Conservation (phyloP, 2,113 vertebrate genomes). For the Petroica traversi region DNA sequence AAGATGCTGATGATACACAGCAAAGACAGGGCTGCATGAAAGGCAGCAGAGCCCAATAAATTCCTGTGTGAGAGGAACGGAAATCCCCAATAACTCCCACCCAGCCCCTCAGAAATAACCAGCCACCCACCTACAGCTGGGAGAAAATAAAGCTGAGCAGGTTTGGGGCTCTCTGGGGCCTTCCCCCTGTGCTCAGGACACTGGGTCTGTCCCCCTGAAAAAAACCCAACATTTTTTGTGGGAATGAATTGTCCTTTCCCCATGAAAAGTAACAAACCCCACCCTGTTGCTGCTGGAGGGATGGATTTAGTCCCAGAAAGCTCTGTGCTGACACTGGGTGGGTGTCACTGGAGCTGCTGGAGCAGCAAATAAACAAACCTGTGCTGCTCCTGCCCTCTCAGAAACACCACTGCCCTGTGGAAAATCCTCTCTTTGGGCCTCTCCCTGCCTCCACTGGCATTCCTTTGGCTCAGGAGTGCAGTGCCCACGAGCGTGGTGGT, state of each 20-base stretch:
- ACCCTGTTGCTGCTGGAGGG: not conserved
- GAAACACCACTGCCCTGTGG: not conserved
- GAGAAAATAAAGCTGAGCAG: not conserved
- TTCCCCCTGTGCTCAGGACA: accelerated
- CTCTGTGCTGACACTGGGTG: not conserved
- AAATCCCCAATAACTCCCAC: not conserved
- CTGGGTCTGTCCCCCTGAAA: not conserved
- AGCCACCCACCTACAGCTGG: not conserved
- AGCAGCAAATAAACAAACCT: not conserved
- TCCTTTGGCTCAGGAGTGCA: not conserved
- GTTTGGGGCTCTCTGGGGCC: not conserved
- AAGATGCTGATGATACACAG: not conserved
- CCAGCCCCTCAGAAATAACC: not conserved
- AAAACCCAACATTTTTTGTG: not conserved
- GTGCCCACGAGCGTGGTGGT: not conserved
- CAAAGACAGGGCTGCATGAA: not conserved
- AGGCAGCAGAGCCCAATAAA: not conserved
- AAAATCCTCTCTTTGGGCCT: not conserved
- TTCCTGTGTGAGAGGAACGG: not conserved
- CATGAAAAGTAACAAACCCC: not conserved
- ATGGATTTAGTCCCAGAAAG: not conserved
- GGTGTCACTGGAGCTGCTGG: not conserved
- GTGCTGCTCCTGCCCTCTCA: not conserved
- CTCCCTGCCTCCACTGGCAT: not conserved
- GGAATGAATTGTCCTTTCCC: not conserved